phyloP scores from a whole-genome alignment of 2,888 invertebrate genomes.

The Elysia crispata region DNA sequence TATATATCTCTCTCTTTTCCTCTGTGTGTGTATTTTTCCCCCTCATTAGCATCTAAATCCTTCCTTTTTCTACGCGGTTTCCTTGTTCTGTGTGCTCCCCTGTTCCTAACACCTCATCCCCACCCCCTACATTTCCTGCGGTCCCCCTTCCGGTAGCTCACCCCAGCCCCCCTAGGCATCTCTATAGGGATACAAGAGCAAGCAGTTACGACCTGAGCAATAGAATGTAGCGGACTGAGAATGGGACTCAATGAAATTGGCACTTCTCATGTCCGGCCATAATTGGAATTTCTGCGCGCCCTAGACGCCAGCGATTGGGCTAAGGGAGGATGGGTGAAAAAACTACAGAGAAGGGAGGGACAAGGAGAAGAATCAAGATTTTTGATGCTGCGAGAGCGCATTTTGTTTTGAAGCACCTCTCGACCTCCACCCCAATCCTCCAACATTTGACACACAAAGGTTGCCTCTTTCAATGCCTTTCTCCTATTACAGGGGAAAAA shows the following conservation, averaged over 20 bases:
- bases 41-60: neutral
- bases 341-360: no score
- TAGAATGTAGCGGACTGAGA: constrained; percentile 36
- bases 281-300: constrained; percentile 45
- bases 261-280: constrained; percentile 50
- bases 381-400: no score
- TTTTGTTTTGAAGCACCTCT: no score
- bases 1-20: neutral
- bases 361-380: no score
- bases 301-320: constrained; percentile 22
- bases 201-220: constrained; percentile 39
- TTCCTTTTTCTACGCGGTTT: constrained; percentile 10
- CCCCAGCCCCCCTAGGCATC: neutral
- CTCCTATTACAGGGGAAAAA: no score
- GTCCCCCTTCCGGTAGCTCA: neutral
- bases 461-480: no score
- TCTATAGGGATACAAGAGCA: constrained; percentile 15
- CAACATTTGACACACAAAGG: no score
- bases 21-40: neutral
- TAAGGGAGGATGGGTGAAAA: neutral
- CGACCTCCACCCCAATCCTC: no score
- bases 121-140: neutral
- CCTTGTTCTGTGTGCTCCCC: neutral
- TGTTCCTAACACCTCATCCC: neutral
- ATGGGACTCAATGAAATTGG: constrained; percentile 46